Evolutionary conservation across 2,113 vertebrate species (phyloP).

Genomic region (Monopterus albus): DNA sequence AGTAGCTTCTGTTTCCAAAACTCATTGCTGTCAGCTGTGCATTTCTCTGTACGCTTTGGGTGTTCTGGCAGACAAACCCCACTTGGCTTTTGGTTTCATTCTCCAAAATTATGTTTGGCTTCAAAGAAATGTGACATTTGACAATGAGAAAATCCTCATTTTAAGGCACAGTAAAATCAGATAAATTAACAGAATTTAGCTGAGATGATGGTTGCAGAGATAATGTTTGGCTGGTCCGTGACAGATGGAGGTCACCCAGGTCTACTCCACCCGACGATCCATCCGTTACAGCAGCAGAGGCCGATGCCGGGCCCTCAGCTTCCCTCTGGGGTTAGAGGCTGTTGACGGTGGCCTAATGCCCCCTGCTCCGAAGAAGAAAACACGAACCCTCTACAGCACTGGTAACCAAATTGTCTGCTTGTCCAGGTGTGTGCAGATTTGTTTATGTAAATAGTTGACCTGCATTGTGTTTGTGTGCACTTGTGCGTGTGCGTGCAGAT

Average conservation of each 20-base stretch:
- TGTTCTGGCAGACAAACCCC: background rate
- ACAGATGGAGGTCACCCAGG: slow-evolving; percentile 73
- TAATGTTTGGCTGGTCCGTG: slow-evolving; percentile 15
- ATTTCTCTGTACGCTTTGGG: too few species aligned
- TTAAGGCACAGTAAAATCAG: too few species aligned
- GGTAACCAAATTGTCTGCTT: slow-evolving; percentile 76
- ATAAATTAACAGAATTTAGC: background rate
- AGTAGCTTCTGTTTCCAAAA: too few species aligned
- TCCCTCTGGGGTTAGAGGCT: slow-evolving; percentile 64
- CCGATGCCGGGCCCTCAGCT: slow-evolving; percentile 37
- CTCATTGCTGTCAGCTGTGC: too few species aligned
- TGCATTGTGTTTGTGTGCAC: background rate
- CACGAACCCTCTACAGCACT: slow-evolving; percentile 89
- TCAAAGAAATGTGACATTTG: background rate
- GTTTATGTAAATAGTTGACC: slow-evolving; percentile 7
- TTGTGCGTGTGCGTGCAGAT: slow-evolving; percentile 76
- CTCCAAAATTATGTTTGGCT: background rate
- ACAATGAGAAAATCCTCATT: background rate
- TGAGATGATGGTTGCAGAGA: background rate
- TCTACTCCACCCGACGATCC: slow-evolving; percentile 66
- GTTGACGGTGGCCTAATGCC: slow-evolving; percentile 62
- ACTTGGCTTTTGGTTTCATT: background rate
- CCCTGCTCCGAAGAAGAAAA: slow-evolving; percentile 86
- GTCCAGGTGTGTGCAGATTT: slow-evolving; percentile 8
- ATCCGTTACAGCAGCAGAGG: slow-evolving; percentile 73